Percentiles rank a stretch among this genome's conserved stretches.
phyloP scores from a whole-genome alignment of 2,113 vertebrate genomes.

The Junco hyemalis region DNA sequence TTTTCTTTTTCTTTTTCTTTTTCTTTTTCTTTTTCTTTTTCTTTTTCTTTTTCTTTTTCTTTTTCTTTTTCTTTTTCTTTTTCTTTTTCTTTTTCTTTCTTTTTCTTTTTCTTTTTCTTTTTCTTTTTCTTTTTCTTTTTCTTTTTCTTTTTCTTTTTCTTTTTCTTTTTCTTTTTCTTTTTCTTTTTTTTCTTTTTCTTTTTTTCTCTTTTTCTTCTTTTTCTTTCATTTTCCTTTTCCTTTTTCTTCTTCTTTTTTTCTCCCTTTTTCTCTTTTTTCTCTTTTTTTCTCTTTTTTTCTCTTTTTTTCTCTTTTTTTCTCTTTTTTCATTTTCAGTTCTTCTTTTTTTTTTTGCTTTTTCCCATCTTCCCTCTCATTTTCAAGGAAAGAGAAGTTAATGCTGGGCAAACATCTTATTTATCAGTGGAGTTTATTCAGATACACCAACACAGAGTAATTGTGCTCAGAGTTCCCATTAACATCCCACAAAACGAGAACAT shows the following conservation, averaged over 20 bases:
- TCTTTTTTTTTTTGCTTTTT: neutral
- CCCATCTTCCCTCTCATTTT: neutral
- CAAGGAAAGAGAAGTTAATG: slow-evolving; percentile 28
- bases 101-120: too few species aligned
- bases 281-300: too few species aligned
- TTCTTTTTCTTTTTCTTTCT: rapidly evolving
- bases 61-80: rapidly evolving
- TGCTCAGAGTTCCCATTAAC: slow-evolving; percentile 63
- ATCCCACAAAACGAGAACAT: slow-evolving; percentile 38
- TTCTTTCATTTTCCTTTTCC: too few species aligned
- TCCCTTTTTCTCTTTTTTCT: rapidly evolving
- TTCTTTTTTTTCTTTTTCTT: rapidly evolving
- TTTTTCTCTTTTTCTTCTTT: rapidly evolving
- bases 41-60: rapidly evolving
- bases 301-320: rapidly evolving
- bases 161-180: rapidly evolving
- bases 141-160: too few species aligned
- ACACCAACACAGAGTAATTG: slow-evolving; percentile 62
- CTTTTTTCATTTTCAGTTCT: too few species aligned
- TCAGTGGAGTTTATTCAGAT: slow-evolving; percentile 62
- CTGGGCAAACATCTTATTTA: slow-evolving; percentile 38
- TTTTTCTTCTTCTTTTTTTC: rapidly evolving
- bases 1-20: rapidly evolving
- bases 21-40: rapidly evolving
- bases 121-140: rapidly evolving